Base-by-base conservation (phyloP, 2,113 vertebrate genomes). In the Takifugu bimaculatus region DNA sequence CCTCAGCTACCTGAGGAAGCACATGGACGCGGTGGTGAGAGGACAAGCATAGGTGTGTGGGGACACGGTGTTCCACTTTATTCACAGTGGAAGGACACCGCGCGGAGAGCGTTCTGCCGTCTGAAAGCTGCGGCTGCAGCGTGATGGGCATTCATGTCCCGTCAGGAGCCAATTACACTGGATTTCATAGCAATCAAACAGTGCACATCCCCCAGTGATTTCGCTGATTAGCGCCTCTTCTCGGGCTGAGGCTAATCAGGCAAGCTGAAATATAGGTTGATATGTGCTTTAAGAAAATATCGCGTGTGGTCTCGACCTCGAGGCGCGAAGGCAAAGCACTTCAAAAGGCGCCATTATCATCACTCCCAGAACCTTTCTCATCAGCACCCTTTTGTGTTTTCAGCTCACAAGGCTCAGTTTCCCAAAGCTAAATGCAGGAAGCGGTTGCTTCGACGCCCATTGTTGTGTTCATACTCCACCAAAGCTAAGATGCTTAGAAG, bases 161-260 rank as follows among this genome's bases (percentile, higher is more conserved):
- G 11, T 39, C 55, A 45, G 49, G n/a, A 12, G 13, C 6, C 20
- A 52, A 29, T 3, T 14, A 27, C 14, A 12, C 12, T 20, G 29
- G 10, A 57, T 60, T 60, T 68, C 13, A 59, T 32, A 28, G 27
- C 49, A 69, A 50, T 68, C 52, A 60, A 64, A 53, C 14, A 15
- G 4, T 12, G 11, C 35, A 10, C 35, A 1, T 39, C 2, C 28
- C 49, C 52, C 43, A 43, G 32, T 63, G 63, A 69, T 69, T 63
- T 74, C 29, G 29, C 26, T 64, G 57, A 75, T 68, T 56, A 52
- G 50, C 9, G 20, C n/a, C 9, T 59, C 35, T 39, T 39, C 7
- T 39, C 9, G 29, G 52, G 15, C 1, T 45, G 48, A 57, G 54
- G 48, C 32, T 65, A 60, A 69, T 75, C 60, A 75, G 51, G 52